Conservation (phyloP, 2,888 invertebrate genomes). For the Parasteatoda lunata region DNA sequence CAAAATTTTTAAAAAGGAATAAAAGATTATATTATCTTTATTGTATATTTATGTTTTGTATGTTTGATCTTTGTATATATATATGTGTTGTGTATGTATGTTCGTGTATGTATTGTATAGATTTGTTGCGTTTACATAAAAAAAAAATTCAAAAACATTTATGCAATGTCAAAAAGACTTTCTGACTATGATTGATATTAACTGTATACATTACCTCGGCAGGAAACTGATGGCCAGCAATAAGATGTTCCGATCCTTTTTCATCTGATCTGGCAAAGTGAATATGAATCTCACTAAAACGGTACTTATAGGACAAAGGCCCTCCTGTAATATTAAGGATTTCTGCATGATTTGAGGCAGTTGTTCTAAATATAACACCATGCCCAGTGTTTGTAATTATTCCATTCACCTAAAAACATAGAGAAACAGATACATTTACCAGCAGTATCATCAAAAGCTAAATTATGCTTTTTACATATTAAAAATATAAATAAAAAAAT, state of each 20-base stretch:
- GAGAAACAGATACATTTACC: not conserved
- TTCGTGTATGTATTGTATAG: not conserved
- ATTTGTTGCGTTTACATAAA: not conserved
- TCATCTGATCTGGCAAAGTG: constrained; percentile 94
- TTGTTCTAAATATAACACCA: constrained; percentile 58
- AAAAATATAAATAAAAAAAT: not conserved
- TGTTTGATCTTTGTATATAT: not conserved
- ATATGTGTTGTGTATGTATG: too few species aligned
- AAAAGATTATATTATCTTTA: not conserved
- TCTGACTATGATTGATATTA: too few species aligned
- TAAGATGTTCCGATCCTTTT: constrained; percentile 96
- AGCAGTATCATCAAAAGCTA: not conserved
- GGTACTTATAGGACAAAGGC: constrained; percentile 94
- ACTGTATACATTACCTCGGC: constrained; percentile 87
- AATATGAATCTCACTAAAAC: constrained; percentile 94
- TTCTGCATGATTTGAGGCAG: constrained; percentile 76
- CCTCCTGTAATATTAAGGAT: constrained; percentile 96
- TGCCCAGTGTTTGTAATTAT: constrained; percentile 64
- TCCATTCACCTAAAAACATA: constrained; percentile 44
- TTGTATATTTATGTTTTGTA: not conserved
- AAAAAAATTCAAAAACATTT: not conserved
- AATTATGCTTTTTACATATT: too few species aligned
- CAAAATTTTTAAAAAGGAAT: not conserved
- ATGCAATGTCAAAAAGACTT: not conserved
- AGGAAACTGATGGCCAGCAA: constrained; percentile 95